These are phyloP conservation scores for Alethe castanea DNA, from an alignment of 2,113 vertebrate genomes.

Conservation along the genomic window DNA sequence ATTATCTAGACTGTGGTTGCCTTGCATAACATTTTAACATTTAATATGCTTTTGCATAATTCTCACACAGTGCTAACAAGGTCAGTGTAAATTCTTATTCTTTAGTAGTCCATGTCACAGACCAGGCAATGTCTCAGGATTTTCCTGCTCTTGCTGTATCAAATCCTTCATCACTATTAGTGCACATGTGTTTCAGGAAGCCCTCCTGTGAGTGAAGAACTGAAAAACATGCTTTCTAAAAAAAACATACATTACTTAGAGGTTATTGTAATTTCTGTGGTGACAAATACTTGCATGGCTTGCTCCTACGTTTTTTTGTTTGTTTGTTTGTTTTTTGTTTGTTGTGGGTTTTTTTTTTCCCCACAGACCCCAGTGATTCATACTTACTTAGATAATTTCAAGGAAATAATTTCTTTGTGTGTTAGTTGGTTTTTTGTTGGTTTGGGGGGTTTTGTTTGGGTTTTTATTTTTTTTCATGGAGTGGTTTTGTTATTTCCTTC, in stretches of 20 bases:
- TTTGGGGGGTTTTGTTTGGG: fast-evolving
- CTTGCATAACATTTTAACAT: background rate
- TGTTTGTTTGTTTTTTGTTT: too few species aligned
- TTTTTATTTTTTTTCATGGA: background rate
- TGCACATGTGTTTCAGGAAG: background rate
- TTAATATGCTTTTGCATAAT: background rate
- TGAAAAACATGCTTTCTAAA: background rate
- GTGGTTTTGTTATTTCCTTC: background rate
- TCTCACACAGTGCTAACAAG: background rate
- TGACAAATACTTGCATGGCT: background rate
- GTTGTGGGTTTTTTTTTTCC: background rate
- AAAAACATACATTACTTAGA: background rate
- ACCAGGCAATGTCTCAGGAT: background rate
- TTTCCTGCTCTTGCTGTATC: background rate
- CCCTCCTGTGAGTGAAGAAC: background rate
- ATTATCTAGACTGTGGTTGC: background rate
- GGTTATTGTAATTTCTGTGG: background rate
- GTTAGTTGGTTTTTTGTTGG: background rate
- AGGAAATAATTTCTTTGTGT: background rate
- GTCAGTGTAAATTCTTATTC: background rate
- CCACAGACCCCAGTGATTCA: background rate
- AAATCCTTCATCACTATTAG: background rate
- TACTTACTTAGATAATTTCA: background rate
- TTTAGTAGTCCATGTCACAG: background rate
- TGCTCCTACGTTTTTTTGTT: background rate